Evolutionary conservation across 37 sponge, comb jelly and placozoan genomes (phyloP), one percentile per base, ranked within the genome.

Genomic region (Geodia barretti): DNA sequence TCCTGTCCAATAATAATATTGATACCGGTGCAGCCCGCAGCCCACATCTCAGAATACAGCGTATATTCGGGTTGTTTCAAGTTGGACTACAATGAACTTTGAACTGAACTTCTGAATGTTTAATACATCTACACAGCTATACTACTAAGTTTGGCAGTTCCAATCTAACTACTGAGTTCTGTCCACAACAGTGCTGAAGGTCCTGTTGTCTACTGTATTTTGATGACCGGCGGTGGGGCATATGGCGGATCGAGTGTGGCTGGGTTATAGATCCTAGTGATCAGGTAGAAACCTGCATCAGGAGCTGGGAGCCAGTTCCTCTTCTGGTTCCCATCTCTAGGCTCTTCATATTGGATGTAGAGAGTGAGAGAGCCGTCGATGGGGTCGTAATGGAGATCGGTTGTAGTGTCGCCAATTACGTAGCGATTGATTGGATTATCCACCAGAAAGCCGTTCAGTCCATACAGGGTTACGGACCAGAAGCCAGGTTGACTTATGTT

Each of bases 261-360:
- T 1, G 78, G 78, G 35, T 36, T 54, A 35, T 77, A 77, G 39
- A 77, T 3, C 9, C 78, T 29, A 8, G 54, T 38, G 21, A 77
- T 38, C 5, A 77, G 34, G 31, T 29, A 31, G 54, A 77, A 77
- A 4, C 9, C 21, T 29, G 38, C 78, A 3, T 20, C 25, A 37
- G 78, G 78, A 32, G 64, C 63, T 33, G 78, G 78, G 0, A 77
- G 78, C 78, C 78, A 77, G 35, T 77, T 77, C 11, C 60, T n/a
- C 39, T 38, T 20, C 23, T 77, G 11, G 0, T 32, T 30, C 19
- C 21, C 36, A 20, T 25, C 20, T 36, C 0, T 34, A 63, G 78
- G 78, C 8, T 1, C 1, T 32, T 31, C 26, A 4, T 29, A 31
- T 38, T 63, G 78, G 5, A 77, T 33, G 39, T 37, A 77, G 17